Evolutionary conservation across 1,140 invertebrate genomes (phyloP).

Genomic region (Kradibia gibbosae): DNA sequence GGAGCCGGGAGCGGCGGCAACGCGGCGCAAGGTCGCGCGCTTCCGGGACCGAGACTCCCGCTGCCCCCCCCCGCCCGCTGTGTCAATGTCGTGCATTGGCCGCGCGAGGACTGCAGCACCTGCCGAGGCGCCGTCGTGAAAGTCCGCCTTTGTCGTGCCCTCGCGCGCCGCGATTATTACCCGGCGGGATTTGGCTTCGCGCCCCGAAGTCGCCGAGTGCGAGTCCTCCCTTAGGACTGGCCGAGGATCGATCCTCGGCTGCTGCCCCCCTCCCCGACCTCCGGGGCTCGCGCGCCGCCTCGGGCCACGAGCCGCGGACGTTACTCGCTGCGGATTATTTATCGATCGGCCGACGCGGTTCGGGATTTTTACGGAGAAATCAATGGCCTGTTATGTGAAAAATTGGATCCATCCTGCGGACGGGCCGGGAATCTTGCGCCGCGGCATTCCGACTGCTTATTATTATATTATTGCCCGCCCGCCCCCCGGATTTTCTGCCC

Average conservation of each 20-base stretch:
- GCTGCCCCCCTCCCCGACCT: no score
- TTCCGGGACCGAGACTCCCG: constrained; percentile 16
- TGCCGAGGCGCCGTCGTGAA: background rate
- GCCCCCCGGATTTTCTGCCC: no score
- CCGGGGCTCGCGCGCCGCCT: no score
- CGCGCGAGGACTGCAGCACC: background rate
- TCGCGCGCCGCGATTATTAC: background rate
- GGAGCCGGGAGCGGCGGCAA: background rate
- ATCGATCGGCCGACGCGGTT: background rate
- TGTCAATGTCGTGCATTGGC: constrained; percentile 40
- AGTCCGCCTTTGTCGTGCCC: background rate
- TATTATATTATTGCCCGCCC: background rate
- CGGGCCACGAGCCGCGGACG: no score
- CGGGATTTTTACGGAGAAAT: background rate
- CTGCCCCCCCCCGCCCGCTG: background rate
- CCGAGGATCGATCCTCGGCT: no score
- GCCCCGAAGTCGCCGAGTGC: background rate
- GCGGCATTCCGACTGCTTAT: background rate
- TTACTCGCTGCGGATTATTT: background rate
- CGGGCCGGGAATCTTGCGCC: background rate
- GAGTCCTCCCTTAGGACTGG: background rate
- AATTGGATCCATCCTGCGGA: background rate
- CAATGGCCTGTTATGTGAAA: background rate
- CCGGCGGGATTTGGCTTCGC: background rate
- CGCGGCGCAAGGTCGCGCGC: constrained; percentile 23